Conservation (phyloP, 2,888 invertebrate genomes). For the Quadroppia sp. region DNA sequence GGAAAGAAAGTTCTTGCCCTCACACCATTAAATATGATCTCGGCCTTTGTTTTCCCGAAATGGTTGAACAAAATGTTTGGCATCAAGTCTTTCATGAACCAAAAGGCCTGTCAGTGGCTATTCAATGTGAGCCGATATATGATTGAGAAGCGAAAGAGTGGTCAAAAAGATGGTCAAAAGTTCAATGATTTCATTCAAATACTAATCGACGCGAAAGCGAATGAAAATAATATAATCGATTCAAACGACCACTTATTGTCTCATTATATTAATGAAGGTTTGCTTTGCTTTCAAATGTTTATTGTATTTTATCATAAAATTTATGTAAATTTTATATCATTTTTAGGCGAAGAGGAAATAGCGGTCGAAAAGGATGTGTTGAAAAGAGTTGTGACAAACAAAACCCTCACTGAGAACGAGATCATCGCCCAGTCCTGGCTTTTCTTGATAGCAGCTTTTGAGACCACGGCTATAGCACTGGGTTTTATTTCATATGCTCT, state of each 20-base stretch:
- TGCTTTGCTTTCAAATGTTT: neutral
- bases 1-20: slow-evolving; percentile 40
- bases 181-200: slow-evolving; percentile 33
- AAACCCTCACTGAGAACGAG: slow-evolving; percentile 34
- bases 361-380: neutral
- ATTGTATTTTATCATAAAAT: neutral
- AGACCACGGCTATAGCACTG: slow-evolving; percentile 39
- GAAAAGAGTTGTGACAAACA: neutral
- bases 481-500: slow-evolving; percentile 8
- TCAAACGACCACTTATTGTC: neutral
- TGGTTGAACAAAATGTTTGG: neutral
- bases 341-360: neutral
- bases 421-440: slow-evolving; percentile 39
- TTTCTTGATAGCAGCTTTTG: slow-evolving; percentile 42
- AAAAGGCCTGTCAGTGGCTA: neutral
- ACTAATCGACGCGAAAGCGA: slow-evolving; percentile 15
- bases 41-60: neutral
- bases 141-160: neutral
- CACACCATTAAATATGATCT: neutral
- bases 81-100: neutral
- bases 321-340: too few relatives aligned
- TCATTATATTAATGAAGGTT: neutral
- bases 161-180: too few relatives aligned
- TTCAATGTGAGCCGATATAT: neutral
- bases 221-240: neutral